A percentile compares a stretch with the other conserved stretches of the same genome.
Conservation (phyloP, 2,888 invertebrate species). For the Ctena decussata region DNA sequence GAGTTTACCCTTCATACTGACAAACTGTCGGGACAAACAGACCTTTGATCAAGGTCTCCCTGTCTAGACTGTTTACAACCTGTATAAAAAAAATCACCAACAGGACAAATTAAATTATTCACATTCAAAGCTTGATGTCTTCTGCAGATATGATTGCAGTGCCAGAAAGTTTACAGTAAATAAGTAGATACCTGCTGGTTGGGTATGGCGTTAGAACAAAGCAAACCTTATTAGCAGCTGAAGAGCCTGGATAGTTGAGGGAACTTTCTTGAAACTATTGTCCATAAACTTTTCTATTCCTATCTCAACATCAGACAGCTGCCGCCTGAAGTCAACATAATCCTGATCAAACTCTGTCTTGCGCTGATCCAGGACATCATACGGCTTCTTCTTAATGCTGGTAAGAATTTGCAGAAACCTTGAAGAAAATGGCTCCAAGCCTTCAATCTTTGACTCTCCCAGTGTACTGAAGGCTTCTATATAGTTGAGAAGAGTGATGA, state of each 20-base stretch:
- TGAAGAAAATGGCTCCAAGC: conserved; percentile 91
- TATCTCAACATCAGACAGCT: conserved; percentile 90
- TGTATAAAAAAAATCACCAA: no score
- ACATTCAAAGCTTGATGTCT: no score
- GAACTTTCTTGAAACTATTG: conserved; percentile 79
- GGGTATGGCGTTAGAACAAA: no score
- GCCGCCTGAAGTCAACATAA: conserved; percentile 91
- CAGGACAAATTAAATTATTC: no score
- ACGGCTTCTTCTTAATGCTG: conserved; percentile 91
- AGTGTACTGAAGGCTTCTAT: conserved; percentile 92
- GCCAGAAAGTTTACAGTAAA: no score
- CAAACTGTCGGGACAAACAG: no score
- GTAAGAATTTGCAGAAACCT: conserved; percentile 91
- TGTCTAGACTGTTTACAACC: no score
- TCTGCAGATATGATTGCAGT: no score
- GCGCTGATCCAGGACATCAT: conserved; percentile 94
- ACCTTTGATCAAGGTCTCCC: no score
- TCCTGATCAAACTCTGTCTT: conserved; percentile 92
- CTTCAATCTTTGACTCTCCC: conserved; percentile 92
- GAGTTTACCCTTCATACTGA: no score
- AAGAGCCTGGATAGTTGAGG: conserved; percentile 87
- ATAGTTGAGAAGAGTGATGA: conserved; percentile 92
- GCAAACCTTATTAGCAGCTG: conserved; percentile 85
- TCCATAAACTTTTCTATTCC: conserved; percentile 83
- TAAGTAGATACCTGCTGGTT: no score